These are phyloP conservation scores for Intellagama lesueurii DNA, from an alignment of 2,797 vertebrate genomes.

Conservation along the genomic window DNA sequence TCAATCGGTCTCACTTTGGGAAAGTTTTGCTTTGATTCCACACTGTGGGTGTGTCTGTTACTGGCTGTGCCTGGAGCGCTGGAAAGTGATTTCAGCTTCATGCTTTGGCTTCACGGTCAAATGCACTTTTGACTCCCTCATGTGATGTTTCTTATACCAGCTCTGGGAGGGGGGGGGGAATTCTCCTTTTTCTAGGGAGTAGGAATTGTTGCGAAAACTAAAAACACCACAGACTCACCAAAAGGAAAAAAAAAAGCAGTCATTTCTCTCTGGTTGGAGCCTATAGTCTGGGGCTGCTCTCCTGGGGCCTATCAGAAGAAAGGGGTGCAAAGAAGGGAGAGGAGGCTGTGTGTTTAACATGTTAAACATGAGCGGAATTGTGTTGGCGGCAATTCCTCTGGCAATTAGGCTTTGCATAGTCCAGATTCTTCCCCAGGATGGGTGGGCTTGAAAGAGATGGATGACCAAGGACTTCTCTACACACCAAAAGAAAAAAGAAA, in stretches of 20 bases:
- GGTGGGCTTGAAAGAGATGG: neutral
- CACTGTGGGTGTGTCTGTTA: neutral
- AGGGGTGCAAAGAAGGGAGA: neutral
- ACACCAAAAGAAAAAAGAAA: too few species aligned
- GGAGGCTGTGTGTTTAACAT: constrained; percentile 49
- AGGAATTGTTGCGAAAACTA: neutral
- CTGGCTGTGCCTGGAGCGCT: fast-evolving
- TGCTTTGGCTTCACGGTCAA: neutral
- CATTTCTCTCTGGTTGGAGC: neutral
- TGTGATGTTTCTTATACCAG: neutral
- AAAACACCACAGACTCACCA: neutral
- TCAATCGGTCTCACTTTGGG: constrained; percentile 31
- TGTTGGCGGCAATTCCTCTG: constrained; percentile 57
- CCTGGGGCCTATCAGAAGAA: neutral
- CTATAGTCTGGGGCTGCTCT: too few species aligned
- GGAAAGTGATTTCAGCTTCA: neutral
- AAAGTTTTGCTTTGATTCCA: constrained; percentile 7
- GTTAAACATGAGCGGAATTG: constrained; percentile 64
- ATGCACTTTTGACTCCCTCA: neutral
- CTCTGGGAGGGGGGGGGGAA: neutral
- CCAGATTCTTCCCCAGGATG: constrained; percentile 26
- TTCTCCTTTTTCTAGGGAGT: neutral
- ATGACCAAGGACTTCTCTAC: neutral
- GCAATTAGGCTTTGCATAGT: constrained; percentile 58
- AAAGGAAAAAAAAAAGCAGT: neutral